Evolutionary conservation across 2,797 vertebrate species (phyloP).

Genomic region (Scolopax bukidnonensis): DNA sequence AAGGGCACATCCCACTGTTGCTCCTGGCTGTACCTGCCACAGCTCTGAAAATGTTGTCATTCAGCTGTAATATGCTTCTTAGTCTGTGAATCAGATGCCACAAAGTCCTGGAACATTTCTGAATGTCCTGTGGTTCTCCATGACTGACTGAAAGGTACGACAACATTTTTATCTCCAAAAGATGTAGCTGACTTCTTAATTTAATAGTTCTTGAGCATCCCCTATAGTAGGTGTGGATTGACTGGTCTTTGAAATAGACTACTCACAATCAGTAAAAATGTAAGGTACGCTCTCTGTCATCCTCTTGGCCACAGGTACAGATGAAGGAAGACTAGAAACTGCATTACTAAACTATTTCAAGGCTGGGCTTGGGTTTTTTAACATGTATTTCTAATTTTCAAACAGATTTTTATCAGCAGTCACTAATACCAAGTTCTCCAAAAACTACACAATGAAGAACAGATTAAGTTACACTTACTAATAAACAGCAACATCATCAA

Average conservation of each 20-base stretch:
- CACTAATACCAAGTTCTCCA: not conserved
- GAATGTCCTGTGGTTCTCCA: not conserved
- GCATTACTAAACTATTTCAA: not conserved
- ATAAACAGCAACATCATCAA: not conserved
- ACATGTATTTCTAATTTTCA: not conserved
- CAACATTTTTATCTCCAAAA: not conserved
- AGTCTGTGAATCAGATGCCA: not conserved
- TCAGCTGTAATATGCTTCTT: not conserved
- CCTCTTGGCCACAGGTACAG: not conserved
- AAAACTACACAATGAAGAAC: not conserved
- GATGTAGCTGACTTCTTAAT: not conserved
- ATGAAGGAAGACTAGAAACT: not conserved
- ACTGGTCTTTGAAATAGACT: not conserved
- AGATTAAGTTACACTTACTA: not conserved
- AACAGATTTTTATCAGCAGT: not conserved
- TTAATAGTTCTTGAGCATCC: not conserved
- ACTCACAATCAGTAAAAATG: not conserved
- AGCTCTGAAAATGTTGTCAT: not conserved
- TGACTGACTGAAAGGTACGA: not conserved
- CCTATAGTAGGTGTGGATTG: not conserved
- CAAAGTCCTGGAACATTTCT: not conserved
- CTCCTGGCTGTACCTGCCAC: not conserved
- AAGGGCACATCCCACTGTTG: accelerated
- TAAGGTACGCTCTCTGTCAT: not conserved
- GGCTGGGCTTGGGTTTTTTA: not conserved